A percentile compares a stretch with the other conserved stretches of the same genome.
Conservation (phyloP, 2,113 vertebrate genomes). For the Rhinichthys klamathensis region DNA sequence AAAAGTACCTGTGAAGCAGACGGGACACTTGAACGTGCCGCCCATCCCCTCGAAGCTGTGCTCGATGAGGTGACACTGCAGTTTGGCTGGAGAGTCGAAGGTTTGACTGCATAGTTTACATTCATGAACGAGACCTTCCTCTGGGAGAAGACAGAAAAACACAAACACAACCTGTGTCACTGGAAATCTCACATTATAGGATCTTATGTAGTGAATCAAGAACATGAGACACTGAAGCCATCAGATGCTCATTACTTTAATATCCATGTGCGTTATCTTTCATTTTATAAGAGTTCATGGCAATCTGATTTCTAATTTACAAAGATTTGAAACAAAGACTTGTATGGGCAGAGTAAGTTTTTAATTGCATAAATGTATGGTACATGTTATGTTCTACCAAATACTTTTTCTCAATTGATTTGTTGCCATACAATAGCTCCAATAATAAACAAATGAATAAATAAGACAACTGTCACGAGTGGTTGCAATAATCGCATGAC, state of each 20-base stretch:
- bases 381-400: too few relatives aligned
- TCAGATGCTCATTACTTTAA: not conserved
- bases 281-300: not conserved
- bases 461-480: too few relatives aligned
- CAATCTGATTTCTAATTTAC: not conserved
- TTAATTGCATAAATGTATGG: too few relatives aligned
- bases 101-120: constrained; percentile 99
- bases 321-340: not conserved
- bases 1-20: constrained; percentile 95
- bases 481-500: too few relatives aligned
- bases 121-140: constrained; percentile 98
- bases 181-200: not conserved
- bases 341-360: not conserved
- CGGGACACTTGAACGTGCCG: constrained; percentile 98
- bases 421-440: too few relatives aligned
- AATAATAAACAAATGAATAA: too few relatives aligned
- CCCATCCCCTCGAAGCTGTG: constrained; percentile 99
- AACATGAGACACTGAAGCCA: not conserved
- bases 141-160: constrained; percentile 70
- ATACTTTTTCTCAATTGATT: too few relatives aligned
- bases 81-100: constrained; percentile 97
- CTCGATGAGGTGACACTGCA: constrained; percentile 98
- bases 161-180: constrained; percentile 58
- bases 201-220: not conserved
- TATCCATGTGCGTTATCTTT: not conserved